Conservation (phyloP, 2,113 vertebrate species). For the Oryzias javanicus region DNA sequence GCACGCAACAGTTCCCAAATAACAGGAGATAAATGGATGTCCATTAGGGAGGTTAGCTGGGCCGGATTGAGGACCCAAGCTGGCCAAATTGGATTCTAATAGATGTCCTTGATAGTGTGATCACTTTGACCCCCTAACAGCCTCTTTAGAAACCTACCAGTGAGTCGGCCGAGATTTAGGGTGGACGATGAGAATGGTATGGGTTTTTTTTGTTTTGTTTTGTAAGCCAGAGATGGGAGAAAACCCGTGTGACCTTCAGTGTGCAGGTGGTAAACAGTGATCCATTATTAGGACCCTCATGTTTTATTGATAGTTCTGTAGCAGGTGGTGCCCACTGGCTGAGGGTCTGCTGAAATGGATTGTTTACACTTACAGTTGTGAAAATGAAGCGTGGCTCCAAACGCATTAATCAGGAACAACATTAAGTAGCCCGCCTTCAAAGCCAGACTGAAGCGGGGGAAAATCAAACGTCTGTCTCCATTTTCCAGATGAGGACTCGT, state of each 20-base stretch:
- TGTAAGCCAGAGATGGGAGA: not conserved
- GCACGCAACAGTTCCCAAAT: slow-evolving; percentile 56
- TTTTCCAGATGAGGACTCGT: too few relatives aligned
- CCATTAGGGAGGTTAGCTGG: slow-evolving; percentile 62
- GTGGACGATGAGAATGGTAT: slow-evolving; percentile 48
- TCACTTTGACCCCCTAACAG: slow-evolving; percentile 64
- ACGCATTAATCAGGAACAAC: slow-evolving; percentile 11
- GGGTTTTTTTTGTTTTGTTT: slow-evolving; percentile 16
- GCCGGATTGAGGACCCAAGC: slow-evolving; percentile 59
- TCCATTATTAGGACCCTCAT: slow-evolving; percentile 46
- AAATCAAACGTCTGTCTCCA: not conserved
- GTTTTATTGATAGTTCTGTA: slow-evolving; percentile 56
- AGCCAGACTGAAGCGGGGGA: not conserved
- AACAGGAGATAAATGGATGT: slow-evolving; percentile 65
- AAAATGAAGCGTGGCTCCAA: slow-evolving; percentile 4
- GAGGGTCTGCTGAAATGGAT: slow-evolving; percentile 32
- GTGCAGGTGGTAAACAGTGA: slow-evolving; percentile 46
- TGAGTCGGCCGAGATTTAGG: slow-evolving; percentile 39
- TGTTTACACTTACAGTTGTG: slow-evolving; percentile 15
- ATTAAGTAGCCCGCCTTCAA: not conserved
- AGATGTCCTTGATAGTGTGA: slow-evolving; percentile 73
- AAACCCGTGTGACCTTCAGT: slow-evolving; percentile 38
- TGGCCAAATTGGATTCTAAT: slow-evolving; percentile 71
- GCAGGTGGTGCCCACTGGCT: slow-evolving; percentile 47
- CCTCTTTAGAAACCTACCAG: slow-evolving; percentile 28